These are phyloP conservation scores for Alosa sapidissima DNA, from an alignment of 2,797 vertebrate species.

Conservation along the genomic window DNA sequence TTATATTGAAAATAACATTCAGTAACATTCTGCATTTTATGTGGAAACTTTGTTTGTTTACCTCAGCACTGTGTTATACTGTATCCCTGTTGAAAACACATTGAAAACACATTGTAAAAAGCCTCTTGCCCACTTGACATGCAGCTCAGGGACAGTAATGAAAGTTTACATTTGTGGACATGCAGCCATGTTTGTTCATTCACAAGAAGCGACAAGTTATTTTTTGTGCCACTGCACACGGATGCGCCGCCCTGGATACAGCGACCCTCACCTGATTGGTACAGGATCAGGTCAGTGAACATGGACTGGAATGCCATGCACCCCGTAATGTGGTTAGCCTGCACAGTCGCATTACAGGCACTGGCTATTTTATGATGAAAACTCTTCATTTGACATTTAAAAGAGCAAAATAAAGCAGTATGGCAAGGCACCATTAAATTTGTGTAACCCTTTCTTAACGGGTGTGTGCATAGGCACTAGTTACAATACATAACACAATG, in stretches of 20 bases:
- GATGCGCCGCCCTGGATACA: constrained; percentile 22
- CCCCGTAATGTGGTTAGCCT: constrained; percentile 4
- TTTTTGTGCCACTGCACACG: constrained; percentile 41
- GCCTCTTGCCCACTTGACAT: background rate
- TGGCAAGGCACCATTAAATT: background rate
- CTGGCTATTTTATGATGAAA: constrained; percentile 12
- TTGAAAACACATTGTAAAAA: background rate
- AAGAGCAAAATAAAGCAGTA: background rate
- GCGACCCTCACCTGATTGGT: constrained; percentile 15
- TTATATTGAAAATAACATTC: background rate
- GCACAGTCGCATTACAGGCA: background rate
- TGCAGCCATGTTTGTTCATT: constrained; percentile 35
- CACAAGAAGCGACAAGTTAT: constrained; percentile 28
- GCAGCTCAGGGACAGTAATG: background rate
- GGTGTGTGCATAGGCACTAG: too few species aligned
- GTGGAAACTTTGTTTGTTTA: background rate
- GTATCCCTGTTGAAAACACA: too few species aligned
- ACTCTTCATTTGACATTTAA: background rate
- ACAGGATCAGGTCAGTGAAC: constrained; percentile 30
- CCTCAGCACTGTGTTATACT: background rate
- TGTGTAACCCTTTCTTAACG: too few species aligned
- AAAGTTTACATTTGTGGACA: constrained; percentile 14
- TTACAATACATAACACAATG: too few species aligned
- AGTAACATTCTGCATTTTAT: background rate
- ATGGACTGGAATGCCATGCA: constrained; percentile 20